Percentiles rank a stretch among this genome's conserved stretches.
These are phyloP conservation scores for Pseudeuparius sepicola DNA, from an alignment of 2,888 invertebrate species.

Conservation along the genomic window DNA sequence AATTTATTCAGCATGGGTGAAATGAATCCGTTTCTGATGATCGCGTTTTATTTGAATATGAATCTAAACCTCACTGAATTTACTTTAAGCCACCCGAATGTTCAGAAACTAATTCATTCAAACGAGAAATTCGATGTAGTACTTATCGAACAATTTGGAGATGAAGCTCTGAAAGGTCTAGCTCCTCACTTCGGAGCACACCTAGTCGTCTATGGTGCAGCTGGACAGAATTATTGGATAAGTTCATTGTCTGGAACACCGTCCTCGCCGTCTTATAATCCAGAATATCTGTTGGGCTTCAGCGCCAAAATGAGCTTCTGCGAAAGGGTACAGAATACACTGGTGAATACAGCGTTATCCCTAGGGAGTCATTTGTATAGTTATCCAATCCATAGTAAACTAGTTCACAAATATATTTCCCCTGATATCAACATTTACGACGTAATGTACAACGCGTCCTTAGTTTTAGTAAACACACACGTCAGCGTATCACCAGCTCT, in stretches of 20 bases:
- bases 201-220: conserved; percentile 10
- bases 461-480: too few species aligned
- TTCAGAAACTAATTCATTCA: conserved; percentile 8
- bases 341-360: too few species aligned
- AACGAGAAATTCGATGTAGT: conserved; percentile 13
- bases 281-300: conserved; percentile 10
- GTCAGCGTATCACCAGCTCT: too few species aligned
- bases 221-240: conserved; percentile 12
- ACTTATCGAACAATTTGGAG: conserved; percentile 13
- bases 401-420: too few species aligned
- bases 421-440: too few species aligned
- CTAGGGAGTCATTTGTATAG: too few species aligned
- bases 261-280: conserved; percentile 8
- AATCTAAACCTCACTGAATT: too few species aligned
- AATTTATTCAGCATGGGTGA: too few species aligned
- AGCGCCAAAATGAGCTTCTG: conserved; percentile 8
- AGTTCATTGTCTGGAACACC: conserved; percentile 11
- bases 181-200: conserved; percentile 10
- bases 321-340: conserved; percentile 12
- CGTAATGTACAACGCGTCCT: too few species aligned
- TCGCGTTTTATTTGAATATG: too few species aligned
- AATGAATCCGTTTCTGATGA: too few species aligned
- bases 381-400: too few species aligned
- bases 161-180: conserved; percentile 11
- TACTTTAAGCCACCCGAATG: conserved; percentile 14